phyloP scores from a whole-genome alignment of 2,797 vertebrate species.

The Lithobates sylvaticus region DNA sequence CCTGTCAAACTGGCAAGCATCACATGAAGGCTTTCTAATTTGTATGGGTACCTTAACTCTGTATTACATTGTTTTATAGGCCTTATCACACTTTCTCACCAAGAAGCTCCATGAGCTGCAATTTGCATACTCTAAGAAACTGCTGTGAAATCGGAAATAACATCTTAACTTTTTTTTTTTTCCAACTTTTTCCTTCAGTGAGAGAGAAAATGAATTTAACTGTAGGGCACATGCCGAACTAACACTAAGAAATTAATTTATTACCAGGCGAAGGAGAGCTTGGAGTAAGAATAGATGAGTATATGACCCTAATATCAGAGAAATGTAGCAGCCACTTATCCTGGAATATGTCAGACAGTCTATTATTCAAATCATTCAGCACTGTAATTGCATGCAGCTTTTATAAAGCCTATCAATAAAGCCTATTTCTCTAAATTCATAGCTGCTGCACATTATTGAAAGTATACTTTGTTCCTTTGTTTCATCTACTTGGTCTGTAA shows the following conservation, averaged over 20 bases:
- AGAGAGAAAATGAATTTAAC: slow-evolving; percentile 81
- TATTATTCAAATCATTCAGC: slow-evolving; percentile 84
- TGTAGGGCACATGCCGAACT: slow-evolving; percentile 76
- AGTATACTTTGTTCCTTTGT: slow-evolving; percentile 64
- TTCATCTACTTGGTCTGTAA: slow-evolving; percentile 57
- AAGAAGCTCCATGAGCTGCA: neutral
- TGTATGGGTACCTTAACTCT: neutral
- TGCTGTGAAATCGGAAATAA: slow-evolving; percentile 52
- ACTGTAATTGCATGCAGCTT: slow-evolving; percentile 85
- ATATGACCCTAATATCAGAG: slow-evolving; percentile 83
- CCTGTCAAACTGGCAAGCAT: neutral
- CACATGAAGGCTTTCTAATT: neutral
- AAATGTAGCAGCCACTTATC: slow-evolving; percentile 74
- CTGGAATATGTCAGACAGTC: slow-evolving; percentile 78
- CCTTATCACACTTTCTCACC: neutral
- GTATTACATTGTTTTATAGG: neutral
- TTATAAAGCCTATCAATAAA: slow-evolving; percentile 79
- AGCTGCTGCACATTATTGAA: slow-evolving; percentile 65
- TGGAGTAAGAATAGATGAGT: slow-evolving; percentile 86
- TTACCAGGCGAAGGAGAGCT: slow-evolving; percentile 79
- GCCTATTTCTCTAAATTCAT: slow-evolving; percentile 65
- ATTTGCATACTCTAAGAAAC: slow-evolving; percentile 49
- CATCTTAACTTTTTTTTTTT: slow-evolving; percentile 40
- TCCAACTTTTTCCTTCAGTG: slow-evolving; percentile 69
- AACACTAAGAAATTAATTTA: slow-evolving; percentile 84